Evolutionary conservation across 1,140 invertebrate species (phyloP), one percentile per base, ranked within the genome.

Genomic region (Drosophila jambulina): DNA sequence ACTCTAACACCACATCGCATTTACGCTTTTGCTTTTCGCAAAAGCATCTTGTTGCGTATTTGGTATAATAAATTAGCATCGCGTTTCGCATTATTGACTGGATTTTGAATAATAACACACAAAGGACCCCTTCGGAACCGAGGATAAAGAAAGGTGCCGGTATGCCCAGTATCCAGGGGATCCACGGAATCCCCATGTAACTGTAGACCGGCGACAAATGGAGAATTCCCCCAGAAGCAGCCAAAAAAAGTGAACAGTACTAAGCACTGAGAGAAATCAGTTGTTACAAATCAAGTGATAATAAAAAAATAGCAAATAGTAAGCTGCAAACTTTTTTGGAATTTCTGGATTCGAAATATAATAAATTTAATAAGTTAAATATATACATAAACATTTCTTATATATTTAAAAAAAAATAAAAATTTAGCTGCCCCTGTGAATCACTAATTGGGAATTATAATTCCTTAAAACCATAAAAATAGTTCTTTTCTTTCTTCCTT

Each of bases 41-140:
- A 49, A 27, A 58, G 54, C 46, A 68, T 78, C 75, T 77, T 69
- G 75, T 42, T 59, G 67, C 70, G 29, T 79, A 48, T 82, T 82
- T 79, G 63, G 70, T 76, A 75, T 88, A 88, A 88, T 88, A 88
- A 88, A 88, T 88, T 88, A 88, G 84, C 85, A 54, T 80, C 80
- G 84, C 77, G 82, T 90, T 67, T 90, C 85, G 86, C 78, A 90
- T 90, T 90, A 90, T 90, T 90, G 85, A 90, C 85, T 90, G 86
- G 85, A 90, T 90, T 88, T 90, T 90, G 85, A 90, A 91, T 90
- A 90, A 90, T 90, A 91, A 91, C 82, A 91, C 85, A 90, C 85
- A 90, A 90, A 90, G 85, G 85, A 91, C 78, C 70, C 9, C n/a
- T 42, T 23, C 46, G 29, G 53, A 10, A 2, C 42, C 12, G 25